Evolutionary conservation across 2,797 vertebrate genomes (phyloP).

Genomic region (Gymnothorax javanicus): DNA sequence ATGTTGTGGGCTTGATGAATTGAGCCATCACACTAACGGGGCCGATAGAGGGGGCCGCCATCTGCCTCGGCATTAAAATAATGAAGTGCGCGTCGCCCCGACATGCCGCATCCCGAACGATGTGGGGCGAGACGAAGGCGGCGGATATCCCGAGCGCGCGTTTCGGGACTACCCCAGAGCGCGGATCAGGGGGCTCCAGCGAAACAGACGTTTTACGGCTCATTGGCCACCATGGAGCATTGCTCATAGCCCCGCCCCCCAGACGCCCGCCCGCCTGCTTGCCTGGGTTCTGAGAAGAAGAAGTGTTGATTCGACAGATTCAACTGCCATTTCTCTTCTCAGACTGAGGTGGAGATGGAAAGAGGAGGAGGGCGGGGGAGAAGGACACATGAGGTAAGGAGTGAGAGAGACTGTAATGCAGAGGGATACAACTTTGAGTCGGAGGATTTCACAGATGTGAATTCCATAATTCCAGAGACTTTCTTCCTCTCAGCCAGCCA

Average conservation of each 20-base stretch:
- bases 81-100: constrained; percentile 60
- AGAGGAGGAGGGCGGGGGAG: background rate
- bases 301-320: constrained; percentile 8
- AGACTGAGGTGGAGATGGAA: constrained; percentile 17
- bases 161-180: background rate
- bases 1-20: constrained; percentile 71
- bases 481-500: background rate
- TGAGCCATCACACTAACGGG: constrained; percentile 75
- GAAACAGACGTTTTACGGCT: constrained; percentile 66
- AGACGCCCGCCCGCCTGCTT: constrained; percentile 45
- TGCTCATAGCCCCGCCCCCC: constrained; percentile 59
- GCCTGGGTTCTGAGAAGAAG: background rate
- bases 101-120: constrained; percentile 52
- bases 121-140: constrained; percentile 34
- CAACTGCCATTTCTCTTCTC: background rate
- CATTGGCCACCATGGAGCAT: constrained; percentile 63
- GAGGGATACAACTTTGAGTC: constrained; percentile 1
- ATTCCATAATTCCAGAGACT: background rate
- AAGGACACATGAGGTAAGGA: constrained; percentile 17
- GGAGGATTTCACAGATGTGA: background rate
- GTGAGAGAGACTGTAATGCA: constrained; percentile 1
- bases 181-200: constrained; percentile 4
- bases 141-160: background rate
- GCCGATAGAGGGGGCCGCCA: constrained; percentile 74
- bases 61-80: constrained; percentile 77